Conservation (phyloP, 2,797 vertebrate genomes). For the Gymnoscopelus braueri region DNA sequence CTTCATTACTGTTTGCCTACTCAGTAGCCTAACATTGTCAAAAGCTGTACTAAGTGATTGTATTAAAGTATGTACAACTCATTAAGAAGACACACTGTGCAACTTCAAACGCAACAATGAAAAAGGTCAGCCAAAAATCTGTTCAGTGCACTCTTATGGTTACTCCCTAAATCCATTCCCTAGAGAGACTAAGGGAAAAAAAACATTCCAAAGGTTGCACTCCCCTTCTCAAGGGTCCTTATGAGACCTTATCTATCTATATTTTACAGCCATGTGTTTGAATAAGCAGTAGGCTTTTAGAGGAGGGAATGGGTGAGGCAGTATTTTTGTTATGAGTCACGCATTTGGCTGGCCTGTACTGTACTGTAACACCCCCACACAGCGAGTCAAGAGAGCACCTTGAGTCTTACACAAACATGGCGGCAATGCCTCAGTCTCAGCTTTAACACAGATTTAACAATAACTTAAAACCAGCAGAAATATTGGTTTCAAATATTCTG, state of each 20-base stretch:
- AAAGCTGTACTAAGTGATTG: background rate
- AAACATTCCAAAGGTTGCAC: background rate
- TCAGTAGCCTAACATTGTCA: background rate
- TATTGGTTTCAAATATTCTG: too few relatives aligned
- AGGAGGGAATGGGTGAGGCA: constrained; percentile 33
- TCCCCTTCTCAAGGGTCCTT: constrained; percentile 10
- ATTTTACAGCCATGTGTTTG: constrained; percentile 1
- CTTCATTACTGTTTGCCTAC: background rate
- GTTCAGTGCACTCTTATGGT: background rate
- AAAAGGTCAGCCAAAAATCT: constrained; percentile 1
- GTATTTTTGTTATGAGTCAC: constrained; percentile 58
- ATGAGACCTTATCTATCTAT: constrained; percentile 30
- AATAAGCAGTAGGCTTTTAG: constrained; percentile 6
- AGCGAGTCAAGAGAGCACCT: constrained; percentile 25
- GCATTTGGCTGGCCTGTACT: constrained; percentile 19
- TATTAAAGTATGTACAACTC: background rate
- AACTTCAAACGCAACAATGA: background rate
- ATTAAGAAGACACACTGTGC: background rate
- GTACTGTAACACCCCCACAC: constrained; percentile 22
- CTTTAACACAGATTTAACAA: constrained; percentile 6
- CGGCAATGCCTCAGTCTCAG: constrained; percentile 6
- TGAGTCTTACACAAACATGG: constrained; percentile 9
- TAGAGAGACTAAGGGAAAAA: background rate
- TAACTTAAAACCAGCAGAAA: too few relatives aligned
- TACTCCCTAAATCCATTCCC: background rate